These are phyloP conservation scores for Ormia ochracea DNA, from an alignment of 2,888 invertebrate genomes.

Conservation along the genomic window DNA sequence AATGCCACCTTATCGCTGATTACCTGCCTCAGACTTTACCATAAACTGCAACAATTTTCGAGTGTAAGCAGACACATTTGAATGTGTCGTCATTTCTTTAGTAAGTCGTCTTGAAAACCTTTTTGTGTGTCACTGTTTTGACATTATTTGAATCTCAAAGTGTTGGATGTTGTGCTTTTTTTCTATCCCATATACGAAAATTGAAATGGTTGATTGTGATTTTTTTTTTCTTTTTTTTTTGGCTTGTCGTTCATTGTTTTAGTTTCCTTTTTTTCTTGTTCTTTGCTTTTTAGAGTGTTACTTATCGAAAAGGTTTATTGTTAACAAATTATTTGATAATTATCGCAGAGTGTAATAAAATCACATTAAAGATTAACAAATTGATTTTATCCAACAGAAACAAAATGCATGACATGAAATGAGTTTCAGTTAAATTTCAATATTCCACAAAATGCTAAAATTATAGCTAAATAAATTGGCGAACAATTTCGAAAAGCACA, in stretches of 20 bases:
- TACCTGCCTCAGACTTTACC: too few species aligned
- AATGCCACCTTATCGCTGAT: too few species aligned
- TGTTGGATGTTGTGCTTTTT: slow-evolving; percentile 26
- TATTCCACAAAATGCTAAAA: background rate
- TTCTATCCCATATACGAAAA: slow-evolving; percentile 1
- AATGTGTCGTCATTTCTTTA: slow-evolving; percentile 1
- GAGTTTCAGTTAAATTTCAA: slow-evolving; percentile 2
- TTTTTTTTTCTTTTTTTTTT: background rate
- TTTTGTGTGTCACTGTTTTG: slow-evolving; percentile 54
- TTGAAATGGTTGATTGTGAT: slow-evolving; percentile 19
- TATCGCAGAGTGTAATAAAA: slow-evolving; percentile 42
- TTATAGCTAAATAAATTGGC: background rate
- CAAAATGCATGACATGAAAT: slow-evolving; percentile 43
- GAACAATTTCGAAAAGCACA: slow-evolving; percentile 6
- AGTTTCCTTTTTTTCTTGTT: background rate
- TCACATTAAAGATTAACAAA: slow-evolving; percentile 42
- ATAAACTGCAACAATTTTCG: background rate
- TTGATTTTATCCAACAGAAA: slow-evolving; percentile 30
- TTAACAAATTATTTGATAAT: slow-evolving; percentile 56
- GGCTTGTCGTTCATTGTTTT: slow-evolving; percentile 15
- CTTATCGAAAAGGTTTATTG: slow-evolving; percentile 46
- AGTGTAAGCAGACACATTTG: slow-evolving; percentile 28
- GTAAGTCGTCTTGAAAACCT: slow-evolving; percentile 54
- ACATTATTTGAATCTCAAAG: slow-evolving; percentile 52
- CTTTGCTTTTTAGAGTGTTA: slow-evolving; percentile 21